Evolutionary conservation across 2,113 vertebrate species (phyloP), one percentile per base, ranked within the genome.

Genomic region (Pyrgilauda ruficollis): DNA sequence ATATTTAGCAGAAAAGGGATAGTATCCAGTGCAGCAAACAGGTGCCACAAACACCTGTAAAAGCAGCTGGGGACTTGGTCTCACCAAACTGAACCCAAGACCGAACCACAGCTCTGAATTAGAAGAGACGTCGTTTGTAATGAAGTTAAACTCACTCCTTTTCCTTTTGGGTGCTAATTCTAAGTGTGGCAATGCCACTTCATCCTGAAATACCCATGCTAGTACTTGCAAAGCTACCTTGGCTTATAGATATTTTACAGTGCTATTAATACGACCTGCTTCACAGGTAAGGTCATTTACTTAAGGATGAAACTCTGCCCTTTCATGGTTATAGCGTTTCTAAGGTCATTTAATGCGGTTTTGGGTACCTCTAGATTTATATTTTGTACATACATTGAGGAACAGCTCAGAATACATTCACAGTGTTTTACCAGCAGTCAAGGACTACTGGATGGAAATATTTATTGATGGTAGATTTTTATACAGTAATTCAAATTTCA

Each of bases 401-500:
- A 87, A 85, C 31, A 62, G n/a, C 50, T 79, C 64, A 93, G 84
- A 93, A 81, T 79, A 59, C 15, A 83, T 39, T 81, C 50, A 19
- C 7, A 66, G 52, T n/a, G 23, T 77, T 81, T 77, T 74, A 87
- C 44, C 61, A 95, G 89, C 24, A 69, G 46, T 49, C 53, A 83
- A 59, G 56, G 24, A 93, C 47, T 67, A 66, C 23, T 69, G 56
- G 41, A 53, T 6, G 2, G 86, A 87, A 94, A 92, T 85, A 92
- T 46, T 91, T 91, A 96, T 89, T 89, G 75, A 87, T 58, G 53
- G 56, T 24, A 86, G 43, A 64, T 31, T 86, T 91, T 86, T 69
- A 86, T 52, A 56, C n/a, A 81, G 47, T 53, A 95, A 89, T 76
- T 85, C 58, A 70, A 67, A 89, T 90, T 92, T 94, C 33, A 90